These are phyloP conservation scores for Cranoglanis bouderius DNA, from an alignment of 2,113 vertebrate species.

Conservation along the genomic window DNA sequence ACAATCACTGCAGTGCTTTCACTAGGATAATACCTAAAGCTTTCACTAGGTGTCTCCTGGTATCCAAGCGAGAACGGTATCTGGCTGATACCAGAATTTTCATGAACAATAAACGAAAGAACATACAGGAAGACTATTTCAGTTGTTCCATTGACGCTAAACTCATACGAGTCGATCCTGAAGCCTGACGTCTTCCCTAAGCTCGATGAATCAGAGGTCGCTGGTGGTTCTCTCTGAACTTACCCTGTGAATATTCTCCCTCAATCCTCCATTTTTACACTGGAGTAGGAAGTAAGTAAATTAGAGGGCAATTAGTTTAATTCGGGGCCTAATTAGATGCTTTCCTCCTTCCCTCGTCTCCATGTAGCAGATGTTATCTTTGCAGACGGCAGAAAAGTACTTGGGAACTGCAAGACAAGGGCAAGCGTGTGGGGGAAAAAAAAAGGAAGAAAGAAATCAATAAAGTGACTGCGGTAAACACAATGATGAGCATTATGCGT, in stretches of 20 bases:
- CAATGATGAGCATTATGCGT: not conserved
- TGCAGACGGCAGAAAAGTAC: constrained; percentile 57
- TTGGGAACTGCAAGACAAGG: constrained; percentile 48
- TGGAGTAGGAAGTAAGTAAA: constrained; percentile 70
- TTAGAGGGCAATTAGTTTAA: constrained; percentile 68
- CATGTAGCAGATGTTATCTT: constrained; percentile 47
- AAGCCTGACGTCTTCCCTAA: constrained; percentile 39
- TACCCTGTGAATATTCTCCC: constrained; percentile 49
- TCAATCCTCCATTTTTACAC: constrained; percentile 52
- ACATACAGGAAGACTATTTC: not conserved
- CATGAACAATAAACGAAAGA: not conserved
- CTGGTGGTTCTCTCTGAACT: constrained; percentile 56
- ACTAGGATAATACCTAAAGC: no score
- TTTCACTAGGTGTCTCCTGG: not conserved
- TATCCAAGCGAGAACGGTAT: not conserved
- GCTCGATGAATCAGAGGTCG: constrained; percentile 46
- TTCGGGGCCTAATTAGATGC: constrained; percentile 70
- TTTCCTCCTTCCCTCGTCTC: constrained; percentile 62
- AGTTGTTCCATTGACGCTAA: not conserved
- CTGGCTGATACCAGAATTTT: not conserved
- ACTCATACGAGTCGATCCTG: not conserved
- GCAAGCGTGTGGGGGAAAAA: not conserved
- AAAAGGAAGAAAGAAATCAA: not conserved
- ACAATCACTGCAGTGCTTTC: no score
- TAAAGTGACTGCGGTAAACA: not conserved